Percentiles rank a stretch among this genome's conserved stretches.
phyloP scores from a whole-genome alignment of 2,113 vertebrate species.

The Cromileptes altivelis region DNA sequence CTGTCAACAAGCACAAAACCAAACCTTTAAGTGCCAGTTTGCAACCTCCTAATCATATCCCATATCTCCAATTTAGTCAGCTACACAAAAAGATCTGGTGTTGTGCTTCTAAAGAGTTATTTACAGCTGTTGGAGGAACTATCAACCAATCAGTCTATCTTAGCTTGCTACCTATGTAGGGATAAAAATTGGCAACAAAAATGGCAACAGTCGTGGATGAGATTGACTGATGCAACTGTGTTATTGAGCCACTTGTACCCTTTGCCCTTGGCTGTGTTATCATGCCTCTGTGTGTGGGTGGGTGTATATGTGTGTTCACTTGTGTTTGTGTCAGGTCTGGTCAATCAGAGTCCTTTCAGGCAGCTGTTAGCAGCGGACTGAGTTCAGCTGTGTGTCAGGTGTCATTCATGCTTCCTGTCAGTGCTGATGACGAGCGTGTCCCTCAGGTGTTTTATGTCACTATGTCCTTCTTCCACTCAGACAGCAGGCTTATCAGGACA shows the following conservation, averaged over 20 bases:
- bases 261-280: conserved; percentile 20
- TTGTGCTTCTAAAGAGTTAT: neutral
- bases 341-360: conserved; percentile 49
- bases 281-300: conserved; percentile 4
- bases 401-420: conserved; percentile 66
- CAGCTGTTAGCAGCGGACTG: conserved; percentile 55
- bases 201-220: neutral
- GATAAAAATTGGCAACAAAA: neutral
- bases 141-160: neutral
- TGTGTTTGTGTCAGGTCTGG: conserved; percentile 57
- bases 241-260: conserved; percentile 2
- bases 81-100: no score
- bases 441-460: conserved; percentile 49
- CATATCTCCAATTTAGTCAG: neutral
- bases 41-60: no score
- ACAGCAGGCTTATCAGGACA: conserved; percentile 12
- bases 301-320: conserved; percentile 36
- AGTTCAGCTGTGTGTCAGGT: conserved; percentile 65
- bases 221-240: neutral
- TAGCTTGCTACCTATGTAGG: neutral
- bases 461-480: conserved; percentile 29
- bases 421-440: conserved; percentile 24
- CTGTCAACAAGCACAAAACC: no score
- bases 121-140: neutral
- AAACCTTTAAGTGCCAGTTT: no score